Evolutionary conservation across 2,888 invertebrate species (phyloP), one percentile per base, ranked within the genome.

Genomic region (Augiades crinisus): DNA sequence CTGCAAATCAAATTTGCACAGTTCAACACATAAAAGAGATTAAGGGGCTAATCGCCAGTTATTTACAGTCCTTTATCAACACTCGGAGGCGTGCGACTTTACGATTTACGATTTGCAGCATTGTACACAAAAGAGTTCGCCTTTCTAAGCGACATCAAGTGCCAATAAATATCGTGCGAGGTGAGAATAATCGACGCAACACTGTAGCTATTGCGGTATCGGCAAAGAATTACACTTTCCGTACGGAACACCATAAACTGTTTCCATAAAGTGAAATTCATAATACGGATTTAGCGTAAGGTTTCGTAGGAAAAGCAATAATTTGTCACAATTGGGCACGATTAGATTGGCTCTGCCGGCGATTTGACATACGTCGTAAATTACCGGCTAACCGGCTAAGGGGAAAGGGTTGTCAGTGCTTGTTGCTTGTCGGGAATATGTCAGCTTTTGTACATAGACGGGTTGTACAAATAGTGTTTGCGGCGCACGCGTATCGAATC

Each of bases 221-320:
- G 31, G 44, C 50, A 56, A 56, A 67, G 68, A 73, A 70, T 72
- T 65, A 68, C 10, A 65, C 68, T 71, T 71, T 68, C 66, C 63
- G 62, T 70, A 74, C 71, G 70, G 71, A 71, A 71, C 70, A 59
- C 66, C 75, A 72, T 79, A 80, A 80, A 77, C 61, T 64, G 59
- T 58, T 62, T 24, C 59, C 68, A 65, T 61, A 76, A 75, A 80
- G 79, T 78, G 82, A 80, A 85, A 84, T 75, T 75, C 75, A 69
- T 75, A 76, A 79, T 77, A 72, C 76, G 68, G 68, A 81, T 82
- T 80, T 81, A 82, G 79, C 79, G 65, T 77, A 75, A 79, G 78
- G 81, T 85, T 87, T 88, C 85, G 78, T 82, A 81, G 85, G 85
- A 88, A 86, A 88, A 87, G 87, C 84, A 81, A 83, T 89, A 86